A percentile compares a stretch with the other conserved stretches of the same genome.
phyloP scores from a whole-genome alignment of 2,888 invertebrate genomes.

The Drosophila rubida region DNA sequence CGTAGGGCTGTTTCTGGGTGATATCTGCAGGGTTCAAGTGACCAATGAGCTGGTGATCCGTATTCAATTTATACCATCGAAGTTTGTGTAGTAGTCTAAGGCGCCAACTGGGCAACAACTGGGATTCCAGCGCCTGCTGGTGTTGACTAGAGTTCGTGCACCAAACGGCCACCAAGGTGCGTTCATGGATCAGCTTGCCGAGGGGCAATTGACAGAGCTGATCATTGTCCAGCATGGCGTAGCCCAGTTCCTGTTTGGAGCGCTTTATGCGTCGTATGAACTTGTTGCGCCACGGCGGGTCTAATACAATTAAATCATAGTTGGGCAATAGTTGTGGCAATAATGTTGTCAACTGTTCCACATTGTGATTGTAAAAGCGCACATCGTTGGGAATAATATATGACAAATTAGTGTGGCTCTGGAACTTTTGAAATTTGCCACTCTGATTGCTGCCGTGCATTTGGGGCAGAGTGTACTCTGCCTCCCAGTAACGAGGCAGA shows the following conservation, averaged over 20 bases:
- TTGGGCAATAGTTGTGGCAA: slow-evolving; percentile 85
- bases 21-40: slow-evolving; percentile 85
- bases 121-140: slow-evolving; percentile 88
- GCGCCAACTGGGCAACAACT: slow-evolving; percentile 93
- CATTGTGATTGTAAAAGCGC: slow-evolving; percentile 89
- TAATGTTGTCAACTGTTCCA: slow-evolving; percentile 87
- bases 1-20: slow-evolving; percentile 93
- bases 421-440: slow-evolving; percentile 85
- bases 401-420: slow-evolving; percentile 1
- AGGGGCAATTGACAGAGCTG: slow-evolving; percentile 91
- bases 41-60: slow-evolving; percentile 88
- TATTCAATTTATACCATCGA: slow-evolving; percentile 92
- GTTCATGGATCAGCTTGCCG: slow-evolving; percentile 86
- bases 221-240: slow-evolving; percentile 90
- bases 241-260: slow-evolving; percentile 88
- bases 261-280: slow-evolving; percentile 93
- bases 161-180: slow-evolving; percentile 94
- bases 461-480: slow-evolving; percentile 76
- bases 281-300: slow-evolving; percentile 99
- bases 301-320: slow-evolving; percentile 94
- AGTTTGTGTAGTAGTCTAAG: slow-evolving; percentile 90
- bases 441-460: slow-evolving; percentile 87
- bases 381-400: slow-evolving; percentile 88
- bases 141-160: slow-evolving; percentile 94
- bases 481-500: slow-evolving; percentile 77